Evolutionary conservation across 2,888 invertebrate genomes (phyloP).

Genomic region (Eurois occulta): DNA sequence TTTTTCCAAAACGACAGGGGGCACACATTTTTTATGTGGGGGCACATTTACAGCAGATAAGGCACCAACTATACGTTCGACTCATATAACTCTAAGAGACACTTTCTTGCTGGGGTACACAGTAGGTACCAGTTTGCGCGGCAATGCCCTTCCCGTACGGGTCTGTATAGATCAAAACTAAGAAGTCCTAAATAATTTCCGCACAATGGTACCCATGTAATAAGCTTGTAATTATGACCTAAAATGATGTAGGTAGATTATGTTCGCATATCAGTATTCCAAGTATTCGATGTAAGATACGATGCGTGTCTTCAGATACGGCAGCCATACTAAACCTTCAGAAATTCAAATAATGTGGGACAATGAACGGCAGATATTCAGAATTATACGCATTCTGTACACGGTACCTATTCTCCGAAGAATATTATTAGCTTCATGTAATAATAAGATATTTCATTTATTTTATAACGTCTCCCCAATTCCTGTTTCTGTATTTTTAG

Average conservation of each 20-base stretch:
- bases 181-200: no score
- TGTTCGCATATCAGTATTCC: constrained; percentile 26
- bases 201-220: not conserved
- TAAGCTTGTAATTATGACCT: not conserved
- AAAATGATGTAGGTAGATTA: constrained; percentile 12
- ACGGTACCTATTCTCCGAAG: not conserved
- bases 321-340: constrained; percentile 21
- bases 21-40: no score
- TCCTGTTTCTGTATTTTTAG: not conserved
- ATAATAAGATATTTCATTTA: constrained; percentile 13
- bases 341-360: constrained; percentile 56
- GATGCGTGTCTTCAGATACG: constrained; percentile 19
- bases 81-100: no score
- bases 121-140: no score
- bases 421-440: constrained; percentile 15
- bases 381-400: constrained; percentile 42
- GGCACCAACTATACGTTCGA: no score
- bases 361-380: constrained; percentile 52
- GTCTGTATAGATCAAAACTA: no score
- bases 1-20: no score
- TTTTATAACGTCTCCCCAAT: not conserved
- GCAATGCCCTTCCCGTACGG: no score
- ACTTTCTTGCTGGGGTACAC: no score
- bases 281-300: constrained; percentile 45
- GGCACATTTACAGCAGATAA: no score